Conservation (phyloP, 1,140 invertebrate genomes). For the Odontomachus brunneus region DNA sequence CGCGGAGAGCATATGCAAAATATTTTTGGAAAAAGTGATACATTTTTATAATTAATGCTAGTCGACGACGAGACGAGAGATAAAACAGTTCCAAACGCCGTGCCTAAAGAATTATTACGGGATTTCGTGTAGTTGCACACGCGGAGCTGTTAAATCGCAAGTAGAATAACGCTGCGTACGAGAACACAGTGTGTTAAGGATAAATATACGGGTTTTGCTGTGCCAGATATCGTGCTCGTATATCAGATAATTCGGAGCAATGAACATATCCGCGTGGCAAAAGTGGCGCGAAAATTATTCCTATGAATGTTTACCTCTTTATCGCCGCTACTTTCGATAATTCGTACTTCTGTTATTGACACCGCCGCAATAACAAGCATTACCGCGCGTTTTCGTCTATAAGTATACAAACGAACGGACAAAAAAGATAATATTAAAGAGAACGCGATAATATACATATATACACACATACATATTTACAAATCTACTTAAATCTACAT, state of each 20-base stretch:
- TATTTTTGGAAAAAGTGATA: too few species aligned
- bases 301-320: constrained; percentile 47
- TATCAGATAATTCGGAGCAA: constrained; percentile 42
- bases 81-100: too few species aligned
- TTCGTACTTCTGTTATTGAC: constrained; percentile 50
- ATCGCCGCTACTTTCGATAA: constrained; percentile 16
- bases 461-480: too few species aligned
- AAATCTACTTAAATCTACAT: too few species aligned
- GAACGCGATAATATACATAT: neutral
- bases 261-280: neutral
- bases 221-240: neutral
- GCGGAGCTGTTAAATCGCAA: neutral
- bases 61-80: too few species aligned
- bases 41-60: too few species aligned
- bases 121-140: too few species aligned
- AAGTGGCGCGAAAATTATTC: constrained; percentile 41
- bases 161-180: neutral
- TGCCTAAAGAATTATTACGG: too few species aligned
- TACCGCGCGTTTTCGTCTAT: constrained; percentile 5
- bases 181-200: neutral
- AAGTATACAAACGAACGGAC: constrained; percentile 24
- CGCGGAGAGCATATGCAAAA: too few species aligned
- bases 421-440: constrained; percentile 18
- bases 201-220: neutral
- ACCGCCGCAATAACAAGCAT: constrained; percentile 40